Conservation (phyloP, 2,797 vertebrate species). For the Urocyon cinereoargenteus region DNA sequence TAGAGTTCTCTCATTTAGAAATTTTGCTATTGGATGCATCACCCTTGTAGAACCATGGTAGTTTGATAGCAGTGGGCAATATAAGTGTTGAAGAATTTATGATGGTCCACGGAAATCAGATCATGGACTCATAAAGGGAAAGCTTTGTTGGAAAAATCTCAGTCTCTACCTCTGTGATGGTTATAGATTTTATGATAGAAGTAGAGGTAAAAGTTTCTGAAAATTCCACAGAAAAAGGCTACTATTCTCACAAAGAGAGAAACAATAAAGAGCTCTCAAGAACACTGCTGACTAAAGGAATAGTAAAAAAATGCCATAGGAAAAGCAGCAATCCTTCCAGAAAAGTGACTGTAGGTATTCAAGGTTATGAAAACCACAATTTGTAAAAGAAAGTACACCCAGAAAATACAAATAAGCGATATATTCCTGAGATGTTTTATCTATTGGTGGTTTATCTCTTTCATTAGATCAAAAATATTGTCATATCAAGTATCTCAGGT, state of each 20-base stretch:
- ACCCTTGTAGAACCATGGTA: neutral
- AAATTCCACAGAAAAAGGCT: neutral
- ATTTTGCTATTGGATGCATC: neutral
- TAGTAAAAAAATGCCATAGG: neutral
- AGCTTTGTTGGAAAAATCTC: neutral
- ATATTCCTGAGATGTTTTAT: neutral
- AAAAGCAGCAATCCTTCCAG: neutral
- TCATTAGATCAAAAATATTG: slow-evolving; percentile 26
- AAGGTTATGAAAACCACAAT: slow-evolving; percentile 13
- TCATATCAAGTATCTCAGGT: neutral
- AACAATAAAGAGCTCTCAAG: neutral
- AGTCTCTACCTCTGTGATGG: neutral
- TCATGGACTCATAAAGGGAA: neutral
- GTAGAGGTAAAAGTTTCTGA: neutral
- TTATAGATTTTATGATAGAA: neutral
- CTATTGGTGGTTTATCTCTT: neutral
- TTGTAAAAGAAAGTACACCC: neutral
- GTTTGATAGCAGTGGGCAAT: neutral
- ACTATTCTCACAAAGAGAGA: neutral
- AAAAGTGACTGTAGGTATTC: neutral
- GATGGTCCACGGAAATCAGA: neutral
- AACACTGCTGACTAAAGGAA: neutral
- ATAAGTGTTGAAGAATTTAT: neutral
- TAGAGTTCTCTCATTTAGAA: slow-evolving; percentile 18
- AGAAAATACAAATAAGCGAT: neutral